Evolutionary conservation across 1,140 invertebrate genomes (phyloP).

Genomic region (Pinna nobilis): DNA sequence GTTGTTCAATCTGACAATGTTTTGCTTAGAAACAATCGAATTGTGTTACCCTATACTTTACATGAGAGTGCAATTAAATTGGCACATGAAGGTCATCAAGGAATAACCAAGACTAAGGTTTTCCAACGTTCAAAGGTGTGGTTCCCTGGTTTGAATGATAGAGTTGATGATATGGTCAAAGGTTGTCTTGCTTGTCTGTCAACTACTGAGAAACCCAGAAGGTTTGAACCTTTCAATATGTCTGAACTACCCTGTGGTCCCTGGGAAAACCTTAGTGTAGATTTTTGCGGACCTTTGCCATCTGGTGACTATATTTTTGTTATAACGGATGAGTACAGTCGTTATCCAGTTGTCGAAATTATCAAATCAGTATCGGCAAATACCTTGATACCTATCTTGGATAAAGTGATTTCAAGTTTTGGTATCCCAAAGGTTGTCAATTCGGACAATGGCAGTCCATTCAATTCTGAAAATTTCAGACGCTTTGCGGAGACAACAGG

Average conservation of each 20-base stretch:
- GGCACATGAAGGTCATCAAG: too few species aligned
- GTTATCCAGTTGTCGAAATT: slow-evolving; percentile 55
- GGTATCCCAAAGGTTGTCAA: slow-evolving; percentile 27
- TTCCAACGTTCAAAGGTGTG: too few species aligned
- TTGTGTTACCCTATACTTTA: too few species aligned
- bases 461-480: slow-evolving; percentile 36
- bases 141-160: too few species aligned
- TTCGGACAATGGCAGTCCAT: slow-evolving; percentile 48
- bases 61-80: too few species aligned
- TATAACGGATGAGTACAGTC: slow-evolving; percentile 59
- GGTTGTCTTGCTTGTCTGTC: too few species aligned
- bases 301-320: slow-evolving; percentile 51
- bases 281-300: slow-evolving; percentile 61
- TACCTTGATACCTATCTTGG: slow-evolving; percentile 14
- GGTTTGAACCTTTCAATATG: too few species aligned
- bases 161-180: too few species aligned
- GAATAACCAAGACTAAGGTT: too few species aligned
- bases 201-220: too few species aligned
- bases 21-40: too few species aligned
- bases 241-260: slow-evolving; percentile 4
- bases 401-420: slow-evolving; percentile 16
- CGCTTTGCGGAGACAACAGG: slow-evolving; percentile 23
- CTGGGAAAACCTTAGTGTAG: slow-evolving; percentile 50
- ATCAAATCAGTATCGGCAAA: slow-evolving; percentile 30
- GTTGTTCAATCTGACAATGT: too few species aligned